Evolutionary conservation across 2,888 invertebrate species (phyloP).

Genomic region (Drosophila cracens): DNA sequence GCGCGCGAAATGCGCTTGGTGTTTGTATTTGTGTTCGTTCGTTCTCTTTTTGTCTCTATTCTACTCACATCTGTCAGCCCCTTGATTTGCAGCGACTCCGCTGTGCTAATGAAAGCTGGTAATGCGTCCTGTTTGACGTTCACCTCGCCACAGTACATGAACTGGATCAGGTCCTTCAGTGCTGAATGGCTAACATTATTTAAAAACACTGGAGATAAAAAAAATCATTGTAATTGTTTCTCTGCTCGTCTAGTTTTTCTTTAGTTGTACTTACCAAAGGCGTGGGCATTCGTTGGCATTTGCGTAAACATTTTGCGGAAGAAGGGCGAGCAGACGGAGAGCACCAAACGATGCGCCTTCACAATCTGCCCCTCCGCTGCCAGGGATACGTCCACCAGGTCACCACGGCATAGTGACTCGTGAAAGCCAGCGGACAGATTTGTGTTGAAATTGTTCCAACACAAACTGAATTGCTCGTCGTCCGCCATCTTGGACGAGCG

Average conservation of each 20-base stretch:
- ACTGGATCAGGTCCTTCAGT: conserved; percentile 89
- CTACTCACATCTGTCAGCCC: conserved; percentile 89
- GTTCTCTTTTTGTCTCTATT: conserved; percentile 42
- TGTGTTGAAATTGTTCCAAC: conserved; percentile 91
- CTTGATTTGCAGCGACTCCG: conserved; percentile 90
- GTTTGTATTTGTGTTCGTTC: conserved; percentile 28
- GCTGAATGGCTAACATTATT: conserved; percentile 90
- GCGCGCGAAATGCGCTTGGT: conserved; percentile 53
- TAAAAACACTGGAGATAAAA: conserved; percentile 87
- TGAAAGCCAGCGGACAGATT: conserved; percentile 90
- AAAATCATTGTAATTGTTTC: neutral
- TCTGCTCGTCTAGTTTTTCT: neutral
- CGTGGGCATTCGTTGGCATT: conserved; percentile 89
- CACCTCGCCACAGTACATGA: conserved; percentile 90
- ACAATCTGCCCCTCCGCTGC: conserved; percentile 90
- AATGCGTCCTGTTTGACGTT: conserved; percentile 90
- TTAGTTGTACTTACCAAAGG: conserved; percentile 86
- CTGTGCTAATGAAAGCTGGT: conserved; percentile 90
- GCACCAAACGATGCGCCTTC: conserved; percentile 90
- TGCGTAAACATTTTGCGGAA: conserved; percentile 90
- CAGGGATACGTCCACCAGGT: conserved; percentile 89
- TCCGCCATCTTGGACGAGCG: conserved; percentile 88
- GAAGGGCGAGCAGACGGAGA: conserved; percentile 91
- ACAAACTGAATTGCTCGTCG: conserved; percentile 90
- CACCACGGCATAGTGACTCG: conserved; percentile 89